These are phyloP conservation scores for Sepiola atlantica DNA, from an alignment of 2,888 invertebrate genomes.

Conservation along the genomic window DNA sequence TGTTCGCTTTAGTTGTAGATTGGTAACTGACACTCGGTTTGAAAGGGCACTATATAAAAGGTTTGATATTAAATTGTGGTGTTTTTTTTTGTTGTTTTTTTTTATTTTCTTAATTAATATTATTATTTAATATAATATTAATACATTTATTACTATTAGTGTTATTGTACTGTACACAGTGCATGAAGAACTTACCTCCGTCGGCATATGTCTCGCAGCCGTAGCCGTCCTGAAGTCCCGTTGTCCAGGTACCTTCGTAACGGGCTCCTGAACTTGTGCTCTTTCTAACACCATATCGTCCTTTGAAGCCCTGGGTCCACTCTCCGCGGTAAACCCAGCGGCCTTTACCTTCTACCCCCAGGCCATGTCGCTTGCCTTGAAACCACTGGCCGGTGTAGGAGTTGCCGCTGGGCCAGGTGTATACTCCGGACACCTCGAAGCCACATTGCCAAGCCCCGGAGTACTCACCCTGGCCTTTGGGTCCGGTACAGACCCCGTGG, in stretches of 20 bases:
- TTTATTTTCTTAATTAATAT: background rate
- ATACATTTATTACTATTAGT: no score
- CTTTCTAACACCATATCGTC: conserved; percentile 97
- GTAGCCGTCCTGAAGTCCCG: conserved; percentile 98
- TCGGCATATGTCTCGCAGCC: conserved; percentile 99
- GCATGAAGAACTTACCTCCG: conserved; percentile 84
- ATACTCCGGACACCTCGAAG: conserved; percentile 96
- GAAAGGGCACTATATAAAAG: no score
- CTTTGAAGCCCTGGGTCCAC: conserved; percentile 99
- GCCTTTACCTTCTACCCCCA: conserved; percentile 97
- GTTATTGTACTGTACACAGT: background rate
- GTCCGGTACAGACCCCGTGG: conserved; percentile 89
- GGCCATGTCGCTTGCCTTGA: conserved; percentile 97
- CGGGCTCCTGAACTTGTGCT: conserved; percentile 88
- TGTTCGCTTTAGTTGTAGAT: no score
- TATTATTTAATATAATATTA: background rate
- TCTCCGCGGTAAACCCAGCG: conserved; percentile 98
- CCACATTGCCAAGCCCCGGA: conserved; percentile 99
- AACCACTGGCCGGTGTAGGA: conserved; percentile 99
- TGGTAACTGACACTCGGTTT: no score
- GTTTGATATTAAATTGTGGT: no score
- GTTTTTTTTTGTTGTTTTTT: no score
- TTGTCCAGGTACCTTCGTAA: conserved; percentile 85
- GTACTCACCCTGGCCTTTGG: conserved; percentile 98
- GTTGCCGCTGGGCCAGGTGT: conserved; percentile 88